Percentiles rank a stretch among this genome's conserved stretches.
phyloP scores from a whole-genome alignment of 1,140 invertebrate species.

The Lasioglossum albipes region DNA sequence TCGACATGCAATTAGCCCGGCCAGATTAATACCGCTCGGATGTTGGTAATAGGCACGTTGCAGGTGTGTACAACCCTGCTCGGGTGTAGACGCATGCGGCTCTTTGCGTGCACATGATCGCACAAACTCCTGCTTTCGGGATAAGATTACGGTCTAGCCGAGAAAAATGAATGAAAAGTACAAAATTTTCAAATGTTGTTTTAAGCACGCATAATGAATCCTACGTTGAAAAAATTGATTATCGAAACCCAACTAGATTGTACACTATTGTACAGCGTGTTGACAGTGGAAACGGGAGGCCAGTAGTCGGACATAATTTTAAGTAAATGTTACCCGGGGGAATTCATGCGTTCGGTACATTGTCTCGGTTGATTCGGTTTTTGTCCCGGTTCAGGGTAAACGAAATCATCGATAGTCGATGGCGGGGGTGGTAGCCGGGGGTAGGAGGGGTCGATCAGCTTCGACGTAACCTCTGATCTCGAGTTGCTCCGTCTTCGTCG shows the following conservation, averaged over 20 bases:
- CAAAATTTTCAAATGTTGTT: too few relatives aligned
- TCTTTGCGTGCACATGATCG: neutral
- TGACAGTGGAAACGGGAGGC: neutral
- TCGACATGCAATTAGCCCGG: constrained; percentile 63
- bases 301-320: constrained; percentile 20
- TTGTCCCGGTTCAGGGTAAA: constrained; percentile 66
- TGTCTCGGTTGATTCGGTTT: constrained; percentile 30
- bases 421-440: neutral
- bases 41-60: constrained; percentile 60
- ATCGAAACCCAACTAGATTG: too few relatives aligned
- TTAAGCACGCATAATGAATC: too few relatives aligned
- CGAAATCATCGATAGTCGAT: constrained; percentile 73
- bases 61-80: constrained; percentile 12
- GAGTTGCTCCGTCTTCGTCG: constrained; percentile 3
- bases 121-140: too few relatives aligned
- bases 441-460: constrained; percentile 68
- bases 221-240: too few relatives aligned
- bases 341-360: constrained; percentile 27
- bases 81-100: neutral
- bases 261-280: too few relatives aligned
- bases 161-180: too few relatives aligned
- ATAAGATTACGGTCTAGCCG: too few relatives aligned
- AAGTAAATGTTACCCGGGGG: constrained; percentile 33
- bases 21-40: constrained; percentile 60
- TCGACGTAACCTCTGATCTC: constrained; percentile 68